A percentile compares a stretch with the other conserved stretches of the same genome.
phyloP scores from a whole-genome alignment of 2,888 invertebrate species.

The Cyclophora punctaria region DNA sequence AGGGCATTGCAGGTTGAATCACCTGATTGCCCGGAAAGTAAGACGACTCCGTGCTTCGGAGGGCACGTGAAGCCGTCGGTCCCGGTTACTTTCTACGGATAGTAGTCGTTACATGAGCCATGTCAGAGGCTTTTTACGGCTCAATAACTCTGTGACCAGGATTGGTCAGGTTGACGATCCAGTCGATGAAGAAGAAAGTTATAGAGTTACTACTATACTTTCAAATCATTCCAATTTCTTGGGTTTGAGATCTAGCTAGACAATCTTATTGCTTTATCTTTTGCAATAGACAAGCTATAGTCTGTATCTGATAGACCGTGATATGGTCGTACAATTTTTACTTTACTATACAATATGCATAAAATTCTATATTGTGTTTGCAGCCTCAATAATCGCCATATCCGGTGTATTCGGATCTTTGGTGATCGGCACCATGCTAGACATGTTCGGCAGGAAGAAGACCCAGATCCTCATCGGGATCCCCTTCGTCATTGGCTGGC shows the following conservation, averaged over 20 bases:
- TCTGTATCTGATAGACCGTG: constrained; percentile 24
- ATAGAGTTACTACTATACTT: neutral
- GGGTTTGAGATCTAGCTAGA: too few species aligned
- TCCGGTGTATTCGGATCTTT: constrained; percentile 28
- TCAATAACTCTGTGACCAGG: constrained; percentile 37
- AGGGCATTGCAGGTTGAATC: too few species aligned
- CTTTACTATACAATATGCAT: neutral
- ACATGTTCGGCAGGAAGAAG: constrained; percentile 25
- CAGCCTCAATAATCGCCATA: constrained; percentile 28
- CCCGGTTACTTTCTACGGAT: too few species aligned
- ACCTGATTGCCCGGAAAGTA: too few species aligned
- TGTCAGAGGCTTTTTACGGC: constrained; percentile 27
- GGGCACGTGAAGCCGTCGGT: constrained; percentile 25
- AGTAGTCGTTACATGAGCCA: too few species aligned
- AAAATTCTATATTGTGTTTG: constrained; percentile 1
- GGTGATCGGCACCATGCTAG: constrained; percentile 23
- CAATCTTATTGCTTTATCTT: too few species aligned
- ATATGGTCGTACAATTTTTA: neutral
- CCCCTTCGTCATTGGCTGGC: constrained; percentile 26
- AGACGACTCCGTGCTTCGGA: constrained; percentile 19
- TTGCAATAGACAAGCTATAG: neutral
- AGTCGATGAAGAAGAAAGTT: too few species aligned
- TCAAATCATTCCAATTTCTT: too few species aligned
- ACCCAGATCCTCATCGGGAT: constrained; percentile 22
- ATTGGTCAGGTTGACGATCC: too few species aligned